Conservation (phyloP, 2,113 vertebrate genomes). For the Capreolus pygargus region DNA sequence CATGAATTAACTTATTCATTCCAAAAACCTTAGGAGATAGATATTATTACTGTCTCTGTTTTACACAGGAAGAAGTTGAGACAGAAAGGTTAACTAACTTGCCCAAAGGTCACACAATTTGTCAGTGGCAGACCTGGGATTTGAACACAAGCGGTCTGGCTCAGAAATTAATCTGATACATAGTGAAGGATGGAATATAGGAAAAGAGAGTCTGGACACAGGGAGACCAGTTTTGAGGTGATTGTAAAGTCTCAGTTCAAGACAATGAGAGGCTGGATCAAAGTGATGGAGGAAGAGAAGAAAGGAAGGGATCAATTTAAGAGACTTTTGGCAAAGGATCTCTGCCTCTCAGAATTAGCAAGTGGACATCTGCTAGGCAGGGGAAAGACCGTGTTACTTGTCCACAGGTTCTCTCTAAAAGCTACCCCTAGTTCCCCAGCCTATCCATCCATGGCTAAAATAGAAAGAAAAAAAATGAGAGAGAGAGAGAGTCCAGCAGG, state of each 20-base stretch:
- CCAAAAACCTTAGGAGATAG: neutral
- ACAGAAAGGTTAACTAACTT: constrained; percentile 12
- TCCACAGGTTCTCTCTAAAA: constrained; percentile 28
- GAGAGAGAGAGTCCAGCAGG: neutral
- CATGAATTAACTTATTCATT: neutral
- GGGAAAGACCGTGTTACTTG: neutral
- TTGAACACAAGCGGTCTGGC: neutral
- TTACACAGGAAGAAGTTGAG: neutral
- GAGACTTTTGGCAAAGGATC: neutral
- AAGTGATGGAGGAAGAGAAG: neutral
- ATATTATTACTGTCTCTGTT: neutral
- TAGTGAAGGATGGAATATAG: neutral
- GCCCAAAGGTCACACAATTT: neutral
- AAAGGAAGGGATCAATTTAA: neutral
- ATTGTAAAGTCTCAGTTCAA: neutral
- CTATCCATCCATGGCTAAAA: constrained; percentile 15
- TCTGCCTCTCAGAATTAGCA: neutral
- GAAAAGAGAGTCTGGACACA: neutral
- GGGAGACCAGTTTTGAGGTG: neutral
- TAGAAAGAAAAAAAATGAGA: neutral
- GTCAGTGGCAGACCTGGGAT: neutral
- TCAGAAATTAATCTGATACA: constrained; percentile 27
- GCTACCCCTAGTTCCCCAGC: neutral
- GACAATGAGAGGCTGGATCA: neutral
- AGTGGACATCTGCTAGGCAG: neutral